Base-by-base conservation (phyloP, 2,113 vertebrate species). In the Aegotheles bennettii region DNA sequence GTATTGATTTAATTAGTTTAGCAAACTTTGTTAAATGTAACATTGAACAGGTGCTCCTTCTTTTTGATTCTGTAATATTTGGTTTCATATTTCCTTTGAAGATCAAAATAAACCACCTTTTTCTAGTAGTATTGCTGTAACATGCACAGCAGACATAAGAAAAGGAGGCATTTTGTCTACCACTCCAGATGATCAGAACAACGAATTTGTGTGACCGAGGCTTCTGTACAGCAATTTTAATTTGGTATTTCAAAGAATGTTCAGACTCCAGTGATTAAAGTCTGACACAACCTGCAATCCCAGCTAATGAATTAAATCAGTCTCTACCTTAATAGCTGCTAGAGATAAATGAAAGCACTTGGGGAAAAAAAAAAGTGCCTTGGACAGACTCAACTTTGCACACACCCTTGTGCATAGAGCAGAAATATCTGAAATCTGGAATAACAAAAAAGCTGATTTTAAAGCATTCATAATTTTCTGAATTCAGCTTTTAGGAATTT, bases 361-460 rank as follows among this genome's bases (percentile, higher is more conserved):
- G 6, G 61, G 65, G 59, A 47, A n/a, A 36, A 35, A 38, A 68
- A 45, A 51, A 26, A 24, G 70, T 40, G 50, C 26, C 29, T 56
- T 59, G 59, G 69, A 89, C 36, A 83, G 67, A 87, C 87, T 85
- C 74, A 92, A 35, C 50, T 94, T 94, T 91, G 90, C 77, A 94
- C 65, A 76, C 77, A 65, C 3, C 57, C 50, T 76, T 56, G 40
- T 9, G n/a, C n/a, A n/a, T n/a, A 82, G 42, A 69, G 45, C 19
- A n/a, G 38, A 90, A 93, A 59, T 7, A 70, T n/a, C 47, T 48
- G 36, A 84, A 94, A 74, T 60, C 1, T 28, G 16, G 36, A 87
- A 54, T 33, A 84, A 70, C 7, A 79, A 71, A 88, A 59, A 42
- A 45, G 28, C 24, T 70, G 21, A 45, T 53, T 65, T 80, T 64